Conservation (phyloP, 2,113 vertebrate genomes). For the Cyanocitta stelleri region DNA sequence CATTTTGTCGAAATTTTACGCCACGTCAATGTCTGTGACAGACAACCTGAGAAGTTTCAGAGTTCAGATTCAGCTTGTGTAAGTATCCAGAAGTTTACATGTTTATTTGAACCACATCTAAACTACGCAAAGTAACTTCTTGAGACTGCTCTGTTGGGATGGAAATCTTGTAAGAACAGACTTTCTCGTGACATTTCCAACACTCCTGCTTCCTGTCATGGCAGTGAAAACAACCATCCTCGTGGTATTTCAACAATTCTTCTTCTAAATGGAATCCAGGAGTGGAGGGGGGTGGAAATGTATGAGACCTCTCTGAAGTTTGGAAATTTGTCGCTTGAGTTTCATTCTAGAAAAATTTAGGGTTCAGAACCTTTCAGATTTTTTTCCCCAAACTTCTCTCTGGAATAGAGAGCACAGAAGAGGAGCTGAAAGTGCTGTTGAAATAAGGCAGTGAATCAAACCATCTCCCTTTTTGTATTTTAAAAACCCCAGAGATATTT, state of each 20-base stretch:
- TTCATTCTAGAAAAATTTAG: not conserved
- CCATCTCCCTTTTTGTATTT: not conserved
- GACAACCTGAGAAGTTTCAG: not conserved
- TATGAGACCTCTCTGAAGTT: not conserved
- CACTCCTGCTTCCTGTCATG: constrained; percentile 57
- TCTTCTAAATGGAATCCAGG: constrained; percentile 50
- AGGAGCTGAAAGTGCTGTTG: not conserved
- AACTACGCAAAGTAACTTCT: not conserved
- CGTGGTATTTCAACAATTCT: constrained; percentile 9
- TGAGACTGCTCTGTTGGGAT: not conserved
- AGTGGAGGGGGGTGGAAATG: not conserved
- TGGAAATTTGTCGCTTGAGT: not conserved
- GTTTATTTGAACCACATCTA: constrained; percentile 9
- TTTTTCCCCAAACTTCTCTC: not conserved
- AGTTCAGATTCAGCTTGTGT: not conserved
- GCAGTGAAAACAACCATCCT: constrained; percentile 13
- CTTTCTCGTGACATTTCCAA: constrained; percentile 22
- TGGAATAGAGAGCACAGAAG: not conserved
- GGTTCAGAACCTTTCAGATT: not conserved
- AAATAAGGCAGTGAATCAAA: not conserved
- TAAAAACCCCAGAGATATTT: not conserved
- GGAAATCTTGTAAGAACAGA: constrained; percentile 16
- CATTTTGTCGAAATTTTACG: not conserved
- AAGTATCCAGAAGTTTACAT: not conserved
- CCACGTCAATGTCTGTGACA: not conserved